A percentile compares a stretch with the other conserved stretches of the same genome.
phyloP scores from a whole-genome alignment of 2,797 vertebrate species.

The Ceryle rudis region DNA sequence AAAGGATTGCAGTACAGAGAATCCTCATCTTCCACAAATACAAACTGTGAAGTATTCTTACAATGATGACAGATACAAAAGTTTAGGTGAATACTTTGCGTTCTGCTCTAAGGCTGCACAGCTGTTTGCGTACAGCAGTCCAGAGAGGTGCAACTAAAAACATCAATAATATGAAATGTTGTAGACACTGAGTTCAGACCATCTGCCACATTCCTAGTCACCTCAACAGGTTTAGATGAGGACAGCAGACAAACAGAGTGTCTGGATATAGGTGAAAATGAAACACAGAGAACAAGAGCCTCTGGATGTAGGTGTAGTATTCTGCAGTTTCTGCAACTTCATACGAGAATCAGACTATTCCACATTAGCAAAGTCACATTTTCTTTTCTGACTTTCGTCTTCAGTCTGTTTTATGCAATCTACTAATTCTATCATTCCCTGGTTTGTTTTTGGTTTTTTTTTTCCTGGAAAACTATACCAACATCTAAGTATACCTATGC shows the following conservation, averaged over 20 bases:
- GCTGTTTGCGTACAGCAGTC: not conserved
- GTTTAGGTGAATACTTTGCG: not conserved
- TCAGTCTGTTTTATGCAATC: not conserved
- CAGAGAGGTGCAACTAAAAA: not conserved
- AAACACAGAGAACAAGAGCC: not conserved
- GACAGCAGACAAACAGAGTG: not conserved
- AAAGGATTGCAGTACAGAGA: not conserved
- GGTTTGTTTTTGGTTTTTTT: not conserved
- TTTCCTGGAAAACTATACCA: not conserved
- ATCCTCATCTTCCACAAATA: not conserved
- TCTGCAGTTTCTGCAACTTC: not conserved
- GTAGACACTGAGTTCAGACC: not conserved
- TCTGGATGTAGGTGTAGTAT: not conserved
- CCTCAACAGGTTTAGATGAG: not conserved
- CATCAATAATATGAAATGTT: not conserved
- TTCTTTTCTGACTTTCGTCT: not conserved
- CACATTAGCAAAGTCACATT: not conserved
- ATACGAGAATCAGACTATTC: not conserved
- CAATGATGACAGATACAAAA: not conserved
- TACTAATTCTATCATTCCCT: not conserved
- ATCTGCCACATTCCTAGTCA: not conserved
- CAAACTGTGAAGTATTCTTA: not conserved
- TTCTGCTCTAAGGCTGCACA: not conserved
- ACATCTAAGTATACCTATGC: not conserved
- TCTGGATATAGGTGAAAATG: not conserved